A percentile compares a stretch with the other conserved stretches of the same genome.
phyloP scores from a whole-genome alignment of 2,113 vertebrate genomes.

The Austrofundulus limnaeus region DNA sequence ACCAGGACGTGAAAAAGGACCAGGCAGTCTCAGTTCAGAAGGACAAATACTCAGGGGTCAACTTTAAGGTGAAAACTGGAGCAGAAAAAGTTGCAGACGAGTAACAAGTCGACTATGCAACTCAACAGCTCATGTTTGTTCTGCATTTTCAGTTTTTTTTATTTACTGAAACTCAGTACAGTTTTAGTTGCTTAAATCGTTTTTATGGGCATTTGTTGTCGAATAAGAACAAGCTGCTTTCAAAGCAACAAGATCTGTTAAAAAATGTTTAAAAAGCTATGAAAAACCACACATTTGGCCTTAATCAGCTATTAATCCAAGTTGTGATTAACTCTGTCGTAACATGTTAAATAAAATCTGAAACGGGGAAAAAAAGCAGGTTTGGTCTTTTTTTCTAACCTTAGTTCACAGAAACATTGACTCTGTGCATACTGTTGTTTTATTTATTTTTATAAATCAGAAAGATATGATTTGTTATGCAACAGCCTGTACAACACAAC shows the following conservation, averaged over 20 bases:
- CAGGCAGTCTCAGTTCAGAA: too few species aligned
- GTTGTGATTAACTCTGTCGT: too few species aligned
- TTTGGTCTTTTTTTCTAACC: slow-evolving; percentile 40
- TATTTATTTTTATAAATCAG: slow-evolving; percentile 80
- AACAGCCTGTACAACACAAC: slow-evolving; percentile 83
- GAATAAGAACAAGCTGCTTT: slow-evolving; percentile 27
- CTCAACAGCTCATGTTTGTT: too few species aligned
- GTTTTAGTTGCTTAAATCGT: slow-evolving; percentile 14
- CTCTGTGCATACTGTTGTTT: slow-evolving; percentile 74
- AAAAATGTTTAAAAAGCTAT: too few species aligned
- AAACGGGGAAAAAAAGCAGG: slow-evolving; percentile 38
- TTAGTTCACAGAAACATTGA: neutral
- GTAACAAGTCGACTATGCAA: too few species aligned
- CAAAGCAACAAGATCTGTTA: slow-evolving; percentile 49
- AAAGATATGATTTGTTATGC: slow-evolving; percentile 82
- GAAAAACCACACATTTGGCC: slow-evolving; percentile 70
- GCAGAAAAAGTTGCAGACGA: too few species aligned
- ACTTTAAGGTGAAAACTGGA: too few species aligned
- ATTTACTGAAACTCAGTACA: too few species aligned
- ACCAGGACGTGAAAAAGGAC: too few species aligned
- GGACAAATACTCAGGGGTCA: too few species aligned
- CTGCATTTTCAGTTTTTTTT: too few species aligned
- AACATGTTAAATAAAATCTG: slow-evolving; percentile 75
- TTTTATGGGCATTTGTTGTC: slow-evolving; percentile 32
- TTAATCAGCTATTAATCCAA: slow-evolving; percentile 67